Conservation (phyloP, 2,797 vertebrate species). For the Ceryle rudis region DNA sequence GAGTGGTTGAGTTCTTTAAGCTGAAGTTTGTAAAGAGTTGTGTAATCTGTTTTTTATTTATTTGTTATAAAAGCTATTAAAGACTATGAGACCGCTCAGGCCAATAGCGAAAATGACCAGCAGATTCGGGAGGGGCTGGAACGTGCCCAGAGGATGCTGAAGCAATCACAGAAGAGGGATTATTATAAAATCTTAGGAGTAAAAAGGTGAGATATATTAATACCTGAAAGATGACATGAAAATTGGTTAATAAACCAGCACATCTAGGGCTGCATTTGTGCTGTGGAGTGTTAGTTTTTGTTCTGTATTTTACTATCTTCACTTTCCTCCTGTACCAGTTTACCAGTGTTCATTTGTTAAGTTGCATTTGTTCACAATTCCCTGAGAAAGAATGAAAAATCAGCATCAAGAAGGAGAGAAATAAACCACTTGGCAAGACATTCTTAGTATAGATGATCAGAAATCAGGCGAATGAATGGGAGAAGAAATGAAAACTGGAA, state of each 20-base stretch:
- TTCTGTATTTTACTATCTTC: neutral
- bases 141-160: conserved; percentile 91
- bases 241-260: neutral
- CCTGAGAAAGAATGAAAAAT: neutral
- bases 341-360: neutral
- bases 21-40: neutral
- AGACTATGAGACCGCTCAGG: conserved; percentile 91
- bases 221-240: neutral
- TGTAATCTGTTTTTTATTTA: neutral
- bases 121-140: conserved; percentile 94
- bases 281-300: neutral
- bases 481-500: neutral
- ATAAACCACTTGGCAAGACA: neutral
- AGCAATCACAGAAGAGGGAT: conserved; percentile 95
- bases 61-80: conserved; percentile 84
- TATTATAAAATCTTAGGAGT: conserved; percentile 99
- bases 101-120: conserved; percentile 91
- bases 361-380: neutral
- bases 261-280: neutral
- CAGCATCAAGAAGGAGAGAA: neutral
- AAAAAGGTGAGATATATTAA: conserved; percentile 86
- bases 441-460: neutral
- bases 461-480: neutral
- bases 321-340: neutral
- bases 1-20: neutral